phyloP scores from a whole-genome alignment of 2,113 vertebrate genomes.

The Actenoides lindsayi region DNA sequence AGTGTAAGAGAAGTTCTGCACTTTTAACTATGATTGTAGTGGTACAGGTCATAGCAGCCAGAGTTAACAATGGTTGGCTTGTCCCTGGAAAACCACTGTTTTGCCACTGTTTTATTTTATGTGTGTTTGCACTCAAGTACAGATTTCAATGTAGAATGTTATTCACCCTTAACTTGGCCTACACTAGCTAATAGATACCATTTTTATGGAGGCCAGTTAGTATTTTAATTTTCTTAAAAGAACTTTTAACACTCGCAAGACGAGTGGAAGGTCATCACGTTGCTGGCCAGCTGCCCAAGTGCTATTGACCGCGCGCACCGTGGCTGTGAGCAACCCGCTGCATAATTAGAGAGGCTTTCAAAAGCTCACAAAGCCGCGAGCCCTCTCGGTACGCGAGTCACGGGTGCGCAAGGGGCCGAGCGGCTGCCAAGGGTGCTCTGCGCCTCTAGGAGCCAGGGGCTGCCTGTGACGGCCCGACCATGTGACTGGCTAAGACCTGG shows the following conservation, averaged over 20 bases:
- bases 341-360: background rate
- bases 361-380: background rate
- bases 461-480: accelerated
- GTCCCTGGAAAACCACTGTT: background rate
- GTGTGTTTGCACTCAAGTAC: background rate
- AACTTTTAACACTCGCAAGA: accelerated
- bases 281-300: background rate
- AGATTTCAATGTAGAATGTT: background rate
- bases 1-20: background rate
- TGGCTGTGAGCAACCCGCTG: background rate
- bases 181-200: accelerated
- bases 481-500: background rate
- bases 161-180: background rate
- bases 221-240: background rate
- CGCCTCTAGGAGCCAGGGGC: background rate
- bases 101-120: background rate
- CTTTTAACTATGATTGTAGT: background rate
- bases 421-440: background rate
- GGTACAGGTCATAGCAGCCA: background rate
- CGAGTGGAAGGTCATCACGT: background rate
- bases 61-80: background rate
- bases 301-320: background rate
- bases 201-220: background rate
- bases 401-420: background rate
- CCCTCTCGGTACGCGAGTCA: background rate